These are phyloP conservation scores for Fissipunctia ypsillon DNA, from an alignment of 2,888 invertebrate genomes.

Conservation along the genomic window DNA sequence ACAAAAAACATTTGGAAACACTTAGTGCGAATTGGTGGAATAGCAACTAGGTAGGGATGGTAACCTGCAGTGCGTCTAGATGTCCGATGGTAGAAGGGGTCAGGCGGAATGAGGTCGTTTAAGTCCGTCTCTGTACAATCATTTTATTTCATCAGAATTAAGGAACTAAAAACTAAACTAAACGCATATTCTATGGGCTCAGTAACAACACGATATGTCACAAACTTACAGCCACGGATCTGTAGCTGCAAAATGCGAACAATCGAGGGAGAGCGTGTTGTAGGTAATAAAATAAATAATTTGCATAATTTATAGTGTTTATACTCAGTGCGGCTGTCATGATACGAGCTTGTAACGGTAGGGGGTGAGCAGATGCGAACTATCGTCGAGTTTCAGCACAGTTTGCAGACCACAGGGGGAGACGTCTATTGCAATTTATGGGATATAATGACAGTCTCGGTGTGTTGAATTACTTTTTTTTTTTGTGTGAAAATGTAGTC, in stretches of 20 bases:
- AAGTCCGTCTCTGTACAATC: too few relatives aligned
- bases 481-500: not conserved
- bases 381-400: conserved; percentile 36
- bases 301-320: conserved; percentile 69
- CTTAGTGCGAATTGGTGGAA: too few relatives aligned
- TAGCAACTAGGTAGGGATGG: too few relatives aligned
- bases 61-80: too few relatives aligned
- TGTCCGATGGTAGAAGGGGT: too few relatives aligned
- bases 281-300: conserved; percentile 66
- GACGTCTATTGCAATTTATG: conserved; percentile 35
- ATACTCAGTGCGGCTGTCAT: conserved; percentile 52
- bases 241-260: conserved; percentile 54
- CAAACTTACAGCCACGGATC: conserved; percentile 49
- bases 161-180: not conserved
- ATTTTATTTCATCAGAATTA: not conserved
- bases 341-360: conserved; percentile 38
- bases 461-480: not conserved
- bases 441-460: not conserved
- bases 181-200: conserved; percentile 9
- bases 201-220: conserved; percentile 52
- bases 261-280: conserved; percentile 47
- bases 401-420: conserved; percentile 31
- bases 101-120: too few relatives aligned
- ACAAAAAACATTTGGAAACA: too few relatives aligned
- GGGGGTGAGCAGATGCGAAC: conserved; percentile 56